Evolutionary conservation across 2,888 invertebrate species (phyloP).

Genomic region (Aleiodes leptofemur): DNA sequence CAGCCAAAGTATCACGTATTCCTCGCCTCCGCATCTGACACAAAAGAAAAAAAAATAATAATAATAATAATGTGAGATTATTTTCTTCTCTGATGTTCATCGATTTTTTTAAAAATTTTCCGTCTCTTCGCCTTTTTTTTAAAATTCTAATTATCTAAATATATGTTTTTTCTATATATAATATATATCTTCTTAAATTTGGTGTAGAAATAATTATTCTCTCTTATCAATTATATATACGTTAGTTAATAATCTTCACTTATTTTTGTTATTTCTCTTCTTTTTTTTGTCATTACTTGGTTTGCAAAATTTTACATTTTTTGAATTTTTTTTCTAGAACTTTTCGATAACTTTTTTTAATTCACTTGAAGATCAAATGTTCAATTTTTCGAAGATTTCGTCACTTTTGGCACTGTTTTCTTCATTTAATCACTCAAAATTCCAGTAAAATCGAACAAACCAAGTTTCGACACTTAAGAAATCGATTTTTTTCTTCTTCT

Average conservation of each 20-base stretch:
- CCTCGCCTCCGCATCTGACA: neutral
- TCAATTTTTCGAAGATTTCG: conserved; percentile 32
- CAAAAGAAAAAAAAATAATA: neutral
- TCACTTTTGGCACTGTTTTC: conserved; percentile 46
- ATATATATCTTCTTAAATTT: conserved; percentile 59
- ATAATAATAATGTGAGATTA: neutral
- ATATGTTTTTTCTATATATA: conserved; percentile 66
- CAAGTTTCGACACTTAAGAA: neutral
- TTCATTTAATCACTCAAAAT: conserved; percentile 27
- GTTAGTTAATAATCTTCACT: conserved; percentile 65
- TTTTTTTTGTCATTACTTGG: conserved; percentile 16
- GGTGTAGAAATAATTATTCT: conserved; percentile 71
- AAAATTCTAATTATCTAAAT: conserved; percentile 71
- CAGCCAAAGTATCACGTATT: conserved; percentile 26
- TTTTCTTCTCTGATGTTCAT: neutral
- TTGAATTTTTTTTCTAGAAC: neutral
- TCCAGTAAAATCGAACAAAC: neutral
- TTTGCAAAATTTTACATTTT: conserved; percentile 40
- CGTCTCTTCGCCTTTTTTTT: conserved; percentile 49
- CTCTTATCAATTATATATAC: conserved; percentile 39
- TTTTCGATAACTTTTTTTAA: no score
- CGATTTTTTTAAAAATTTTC: neutral
- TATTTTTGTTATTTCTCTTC: conserved; percentile 53
- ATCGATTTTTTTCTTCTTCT: conserved; percentile 3
- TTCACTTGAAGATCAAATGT: no score